Percentiles rank a stretch among this genome's conserved stretches.
Evolutionary conservation across 2,113 vertebrate species (phyloP).

Genomic region (Progne subis): DNA sequence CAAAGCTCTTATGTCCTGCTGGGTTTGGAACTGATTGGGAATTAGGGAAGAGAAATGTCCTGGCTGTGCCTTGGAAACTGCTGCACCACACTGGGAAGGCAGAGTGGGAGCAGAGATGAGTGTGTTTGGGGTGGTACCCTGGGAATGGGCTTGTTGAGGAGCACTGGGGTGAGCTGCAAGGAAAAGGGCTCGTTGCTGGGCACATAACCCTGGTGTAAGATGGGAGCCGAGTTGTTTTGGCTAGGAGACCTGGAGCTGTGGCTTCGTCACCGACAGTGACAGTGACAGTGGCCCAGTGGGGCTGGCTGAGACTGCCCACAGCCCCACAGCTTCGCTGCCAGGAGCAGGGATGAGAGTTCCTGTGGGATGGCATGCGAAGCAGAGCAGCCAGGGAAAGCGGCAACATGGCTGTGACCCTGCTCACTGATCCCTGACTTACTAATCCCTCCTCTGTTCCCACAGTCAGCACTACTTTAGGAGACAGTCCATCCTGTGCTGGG

Average conservation of each 20-base stretch:
- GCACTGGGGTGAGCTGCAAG: neutral
- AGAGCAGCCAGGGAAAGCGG: neutral
- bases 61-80: neutral
- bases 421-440: rapidly evolving
- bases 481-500: rapidly evolving
- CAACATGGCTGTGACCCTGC: neutral
- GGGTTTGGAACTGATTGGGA: neutral
- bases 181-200: rapidly evolving
- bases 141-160: neutral
- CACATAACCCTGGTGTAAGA: rapidly evolving
- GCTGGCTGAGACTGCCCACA: neutral
- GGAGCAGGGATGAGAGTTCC: rapidly evolving
- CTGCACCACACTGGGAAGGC: neutral
- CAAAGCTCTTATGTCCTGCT: neutral
- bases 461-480: neutral
- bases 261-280: neutral
- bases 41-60: neutral
- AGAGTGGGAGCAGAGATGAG: neutral
- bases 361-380: neutral
- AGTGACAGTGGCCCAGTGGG: neutral
- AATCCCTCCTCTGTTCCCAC: rapidly evolving
- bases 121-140: rapidly evolving
- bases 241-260: neutral
- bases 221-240: neutral
- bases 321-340: rapidly evolving